Conservation (phyloP, 2,888 invertebrate genomes). For the Hetaerina titia region DNA sequence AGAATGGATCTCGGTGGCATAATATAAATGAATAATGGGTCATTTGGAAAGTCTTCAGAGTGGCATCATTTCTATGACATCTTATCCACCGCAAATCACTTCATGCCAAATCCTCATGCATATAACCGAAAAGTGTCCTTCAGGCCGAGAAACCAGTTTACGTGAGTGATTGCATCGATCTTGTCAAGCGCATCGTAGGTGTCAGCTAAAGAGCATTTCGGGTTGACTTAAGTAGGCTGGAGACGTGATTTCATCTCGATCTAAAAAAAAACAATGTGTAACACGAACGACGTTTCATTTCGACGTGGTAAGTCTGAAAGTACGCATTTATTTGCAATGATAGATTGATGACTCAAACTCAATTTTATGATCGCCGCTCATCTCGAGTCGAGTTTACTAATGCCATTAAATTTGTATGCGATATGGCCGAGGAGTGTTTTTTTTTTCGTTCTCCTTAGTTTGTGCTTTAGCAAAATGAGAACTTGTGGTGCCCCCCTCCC, state of each 20-base stretch:
- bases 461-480: background rate
- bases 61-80: conserved; percentile 22
- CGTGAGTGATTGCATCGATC: conserved; percentile 18
- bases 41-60: background rate
- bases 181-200: background rate
- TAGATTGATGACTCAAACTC: conserved; percentile 8
- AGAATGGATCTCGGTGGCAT: background rate
- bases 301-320: background rate
- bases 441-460: background rate
- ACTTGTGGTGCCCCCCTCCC: background rate
- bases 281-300: background rate
- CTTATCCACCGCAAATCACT: conserved; percentile 16
- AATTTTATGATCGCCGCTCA: conserved; percentile 22
- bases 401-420: background rate
- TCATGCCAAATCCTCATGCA: conserved; percentile 22
- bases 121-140: background rate
- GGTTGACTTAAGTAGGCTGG: conserved; percentile 18
- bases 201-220: conserved; percentile 8
- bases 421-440: background rate
- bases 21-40: background rate
- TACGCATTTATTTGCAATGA: background rate
- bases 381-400: background rate
- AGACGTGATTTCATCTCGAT: conserved; percentile 11
- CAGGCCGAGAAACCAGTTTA: background rate
- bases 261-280: background rate